These are phyloP conservation scores for Isoperla grammatica DNA, from an alignment of 2,888 invertebrate genomes.

Conservation along the genomic window DNA sequence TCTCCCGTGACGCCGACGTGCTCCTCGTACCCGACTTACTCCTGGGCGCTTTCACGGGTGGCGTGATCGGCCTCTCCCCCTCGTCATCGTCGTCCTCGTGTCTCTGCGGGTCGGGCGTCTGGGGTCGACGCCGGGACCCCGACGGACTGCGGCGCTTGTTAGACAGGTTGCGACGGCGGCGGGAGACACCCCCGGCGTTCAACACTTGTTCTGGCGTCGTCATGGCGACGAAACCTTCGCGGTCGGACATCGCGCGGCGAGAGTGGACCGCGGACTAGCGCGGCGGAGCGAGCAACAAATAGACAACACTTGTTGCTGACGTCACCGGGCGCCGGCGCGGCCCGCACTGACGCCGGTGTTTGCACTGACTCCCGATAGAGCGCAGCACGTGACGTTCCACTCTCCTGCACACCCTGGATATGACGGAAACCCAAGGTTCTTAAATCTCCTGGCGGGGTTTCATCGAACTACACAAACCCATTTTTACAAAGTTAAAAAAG, in stretches of 20 bases:
- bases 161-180: slow-evolving; percentile 52
- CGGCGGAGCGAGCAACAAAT: background rate
- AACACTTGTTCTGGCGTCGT: slow-evolving; percentile 47
- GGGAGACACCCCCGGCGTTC: slow-evolving; percentile 48
- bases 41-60: slow-evolving; percentile 19
- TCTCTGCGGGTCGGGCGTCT: slow-evolving; percentile 25
- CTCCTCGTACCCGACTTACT: slow-evolving; percentile 24
- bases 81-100: slow-evolving; percentile 37
- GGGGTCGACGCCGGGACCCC: slow-evolving; percentile 21
- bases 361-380: too few species aligned
- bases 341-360: background rate
- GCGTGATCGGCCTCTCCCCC: slow-evolving; percentile 19
- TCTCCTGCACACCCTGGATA: too few species aligned
- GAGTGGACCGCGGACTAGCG: background rate
- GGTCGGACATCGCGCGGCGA: slow-evolving; percentile 3
- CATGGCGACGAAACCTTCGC: slow-evolving; percentile 32
- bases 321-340: slow-evolving; percentile 8
- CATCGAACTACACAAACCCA: too few species aligned
- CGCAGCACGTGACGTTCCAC: too few species aligned
- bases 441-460: too few species aligned
- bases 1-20: slow-evolving; percentile 27
- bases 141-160: slow-evolving; percentile 26
- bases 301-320: background rate
- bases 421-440: too few species aligned
- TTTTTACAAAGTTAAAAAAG: too few species aligned